Evolutionary conservation across 2,888 invertebrate species (phyloP), one percentile per base, ranked within the genome.

Genomic region (Caenorhabditis wallacei): DNA sequence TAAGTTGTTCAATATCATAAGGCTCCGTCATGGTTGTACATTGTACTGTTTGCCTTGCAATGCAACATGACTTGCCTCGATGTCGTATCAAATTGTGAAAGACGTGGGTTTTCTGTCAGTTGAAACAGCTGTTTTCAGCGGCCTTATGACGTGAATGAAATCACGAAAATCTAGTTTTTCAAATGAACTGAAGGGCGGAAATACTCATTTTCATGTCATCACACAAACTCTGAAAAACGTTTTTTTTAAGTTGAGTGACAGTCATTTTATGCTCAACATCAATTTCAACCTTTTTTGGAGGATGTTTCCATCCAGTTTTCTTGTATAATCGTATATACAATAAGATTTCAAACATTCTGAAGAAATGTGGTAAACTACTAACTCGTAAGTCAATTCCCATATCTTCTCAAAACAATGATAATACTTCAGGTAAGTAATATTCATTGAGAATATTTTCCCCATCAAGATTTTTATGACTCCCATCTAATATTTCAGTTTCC

Each of bases 11-110:
- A 13, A 18, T 48, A 48, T 43, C 18, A 48, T 13, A 48, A 48
- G 51, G 37, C 35, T 53, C 63, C 2, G 40, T 40, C 40, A 16
- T 40, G 11, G 51, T 40, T 40, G 26, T 30, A 26, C 43, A 46
- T 46, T 54, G 63, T 63, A 64, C 72, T 74, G 56, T 74, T 74
- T 74, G 72, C 72, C 43, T 59, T 64, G 18, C 37, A 18, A 54
- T 72, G 16, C 46, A 63, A 63, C 43, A 48, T 43, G 43, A 0
- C 26, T 57, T 37, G n/a, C 48, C 1, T 37, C 22, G 20, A 46
- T 10, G n/a, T 37, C 37, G 11, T 51, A 30, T 66, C 64, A 51
- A 48, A 54, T 40, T 22, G 53, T 24, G 11, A 53, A 53, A 35
- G 8, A 40, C 53, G 68, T 68, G 46, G 66, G 53, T 63, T 64